Percentiles rank a stretch among this genome's conserved stretches.
Evolutionary conservation across 1,140 invertebrate genomes (phyloP).

Genomic region (Panagrolaimus sp.): DNA sequence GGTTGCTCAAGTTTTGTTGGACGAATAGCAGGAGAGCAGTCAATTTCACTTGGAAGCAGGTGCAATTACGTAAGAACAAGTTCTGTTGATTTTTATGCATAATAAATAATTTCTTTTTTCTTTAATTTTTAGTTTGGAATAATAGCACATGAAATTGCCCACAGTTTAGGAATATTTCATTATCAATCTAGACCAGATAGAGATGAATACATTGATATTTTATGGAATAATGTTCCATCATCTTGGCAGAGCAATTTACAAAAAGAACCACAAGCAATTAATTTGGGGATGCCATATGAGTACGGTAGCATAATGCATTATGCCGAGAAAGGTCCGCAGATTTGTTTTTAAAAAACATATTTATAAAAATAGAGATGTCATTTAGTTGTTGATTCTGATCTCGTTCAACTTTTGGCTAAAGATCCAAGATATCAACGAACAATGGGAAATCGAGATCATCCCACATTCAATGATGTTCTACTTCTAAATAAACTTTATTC

Average conservation of each 20-base stretch:
- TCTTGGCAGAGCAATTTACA: background rate
- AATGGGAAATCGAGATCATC: background rate
- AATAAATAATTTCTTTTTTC: too few species aligned
- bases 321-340: background rate
- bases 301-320: slow-evolving; percentile 8
- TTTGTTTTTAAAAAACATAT: background rate
- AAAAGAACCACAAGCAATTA: background rate
- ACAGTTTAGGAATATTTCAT: background rate
- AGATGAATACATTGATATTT: background rate
- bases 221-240: background rate
- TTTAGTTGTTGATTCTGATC: background rate
- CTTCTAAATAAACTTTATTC: background rate
- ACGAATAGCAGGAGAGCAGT: background rate
- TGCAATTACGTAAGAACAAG: background rate
- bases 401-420: background rate
- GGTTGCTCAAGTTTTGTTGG: background rate
- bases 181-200: background rate
- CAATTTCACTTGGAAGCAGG: background rate
- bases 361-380: too few species aligned
- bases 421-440: background rate
- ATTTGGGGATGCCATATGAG: background rate
- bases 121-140: background rate
- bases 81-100: too few species aligned
- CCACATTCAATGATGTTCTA: background rate
- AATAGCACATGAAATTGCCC: background rate